Evolutionary conservation across 2,888 invertebrate species (phyloP).

Genomic region (Folsomia manolachei): DNA sequence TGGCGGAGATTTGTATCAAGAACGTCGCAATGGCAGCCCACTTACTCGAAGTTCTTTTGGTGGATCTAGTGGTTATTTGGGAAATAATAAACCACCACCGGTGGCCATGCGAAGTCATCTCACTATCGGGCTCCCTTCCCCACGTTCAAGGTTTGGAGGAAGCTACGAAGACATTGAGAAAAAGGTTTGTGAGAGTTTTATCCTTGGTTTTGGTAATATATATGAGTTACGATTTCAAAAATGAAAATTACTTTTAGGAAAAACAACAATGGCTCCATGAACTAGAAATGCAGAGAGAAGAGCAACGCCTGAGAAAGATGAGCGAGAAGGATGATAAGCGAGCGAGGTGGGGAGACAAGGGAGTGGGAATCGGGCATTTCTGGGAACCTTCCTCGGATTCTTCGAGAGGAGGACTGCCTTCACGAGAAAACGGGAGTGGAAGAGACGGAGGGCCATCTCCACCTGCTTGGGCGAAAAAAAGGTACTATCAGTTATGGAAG

Average conservation of each 20-base stretch:
- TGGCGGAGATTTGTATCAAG: conserved; percentile 18
- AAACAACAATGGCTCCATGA: conserved; percentile 52
- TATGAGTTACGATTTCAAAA: neutral
- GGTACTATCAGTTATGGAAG: too few relatives aligned
- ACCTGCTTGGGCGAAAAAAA: neutral
- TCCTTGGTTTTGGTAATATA: neutral
- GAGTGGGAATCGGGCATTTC: conserved; percentile 65
- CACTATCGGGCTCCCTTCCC: conserved; percentile 40
- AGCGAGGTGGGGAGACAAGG: conserved; percentile 66
- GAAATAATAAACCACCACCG: conserved; percentile 8
- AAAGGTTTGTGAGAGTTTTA: conserved; percentile 27
- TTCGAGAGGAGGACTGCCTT: conserved; percentile 50
- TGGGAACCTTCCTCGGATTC: conserved; percentile 64
- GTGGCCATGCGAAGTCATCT: conserved; percentile 47
- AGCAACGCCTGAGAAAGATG: conserved; percentile 51
- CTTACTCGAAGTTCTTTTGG: neutral
- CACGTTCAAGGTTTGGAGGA: conserved; percentile 18
- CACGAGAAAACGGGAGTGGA: neutral
- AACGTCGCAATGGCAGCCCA: conserved; percentile 11
- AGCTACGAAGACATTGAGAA: conserved; percentile 35
- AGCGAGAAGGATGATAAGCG: conserved; percentile 48
- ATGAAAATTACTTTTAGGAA: conserved; percentile 31
- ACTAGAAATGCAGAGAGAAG: conserved; percentile 55
- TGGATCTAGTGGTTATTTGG: neutral
- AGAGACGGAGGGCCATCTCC: neutral